Conservation (phyloP, 2,888 invertebrate genomes). For the Liopterus haemorrhoidalis region DNA sequence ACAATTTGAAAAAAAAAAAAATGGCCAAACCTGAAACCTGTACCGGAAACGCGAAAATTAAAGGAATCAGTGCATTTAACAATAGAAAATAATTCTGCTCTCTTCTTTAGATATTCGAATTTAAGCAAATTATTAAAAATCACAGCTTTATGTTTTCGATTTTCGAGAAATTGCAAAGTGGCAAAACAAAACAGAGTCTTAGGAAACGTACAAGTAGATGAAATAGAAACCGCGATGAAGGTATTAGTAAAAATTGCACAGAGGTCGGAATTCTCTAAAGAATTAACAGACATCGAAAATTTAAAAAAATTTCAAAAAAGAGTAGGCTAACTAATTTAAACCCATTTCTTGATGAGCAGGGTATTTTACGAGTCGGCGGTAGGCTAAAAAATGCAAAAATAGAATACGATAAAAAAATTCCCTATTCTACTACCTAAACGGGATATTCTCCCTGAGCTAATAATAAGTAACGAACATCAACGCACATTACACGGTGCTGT, state of each 20-base stretch:
- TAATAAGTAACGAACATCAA: constrained; percentile 2
- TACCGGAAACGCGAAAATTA: neutral
- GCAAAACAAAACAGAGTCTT: neutral
- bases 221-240: neutral
- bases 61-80: neutral
- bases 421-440: neutral
- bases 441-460: constrained; percentile 1
- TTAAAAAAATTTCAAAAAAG: neutral
- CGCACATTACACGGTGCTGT: neutral
- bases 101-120: constrained; percentile 12
- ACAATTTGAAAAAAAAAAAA: too few relatives aligned
- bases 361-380: constrained; percentile 4
- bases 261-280: neutral
- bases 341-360: neutral
- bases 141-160: constrained; percentile 17
- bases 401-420: constrained; percentile 1
- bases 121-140: constrained; percentile 14
- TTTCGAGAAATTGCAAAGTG: constrained; percentile 2
- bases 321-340: too few relatives aligned
- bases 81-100: neutral
- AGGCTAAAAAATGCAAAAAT: constrained; percentile 1
- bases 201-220: constrained; percentile 3
- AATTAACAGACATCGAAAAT: neutral
- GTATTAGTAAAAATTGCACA: neutral
- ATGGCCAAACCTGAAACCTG: too few relatives aligned